phyloP scores from a whole-genome alignment of 92 coral and sea anemone species.

The Phenganax marumi region DNA sequence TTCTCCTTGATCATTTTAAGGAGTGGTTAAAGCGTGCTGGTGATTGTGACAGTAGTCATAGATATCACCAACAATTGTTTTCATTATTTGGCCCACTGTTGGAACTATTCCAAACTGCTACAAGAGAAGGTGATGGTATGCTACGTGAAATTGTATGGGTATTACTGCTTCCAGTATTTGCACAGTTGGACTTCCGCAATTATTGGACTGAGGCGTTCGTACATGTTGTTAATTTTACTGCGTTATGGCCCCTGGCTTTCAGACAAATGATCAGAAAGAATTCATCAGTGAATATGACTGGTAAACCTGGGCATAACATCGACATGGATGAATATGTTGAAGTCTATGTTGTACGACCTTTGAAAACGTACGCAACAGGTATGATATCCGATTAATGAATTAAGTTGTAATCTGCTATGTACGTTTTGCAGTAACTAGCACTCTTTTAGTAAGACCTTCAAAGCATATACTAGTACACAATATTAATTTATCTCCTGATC shows the following conservation, averaged over 20 bases:
- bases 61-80: conserved; percentile 19
- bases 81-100: conserved; percentile 19
- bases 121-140: background rate
- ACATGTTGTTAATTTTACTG: conserved; percentile 8
- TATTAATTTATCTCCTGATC: background rate
- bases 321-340: conserved; percentile 28
- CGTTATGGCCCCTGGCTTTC: conserved; percentile 29
- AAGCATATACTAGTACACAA: no score
- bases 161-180: conserved; percentile 25
- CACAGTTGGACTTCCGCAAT: conserved; percentile 3
- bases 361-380: conserved; percentile 13
- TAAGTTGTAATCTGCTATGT: background rate
- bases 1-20: conserved; percentile 2
- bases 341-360: conserved; percentile 14
- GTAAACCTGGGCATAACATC: conserved; percentile 28
- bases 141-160: conserved; percentile 29
- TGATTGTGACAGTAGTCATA: background rate
- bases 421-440: no score
- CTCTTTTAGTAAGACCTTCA: no score
- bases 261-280: conserved; percentile 16
- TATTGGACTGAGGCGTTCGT: conserved; percentile 36
- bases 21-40: conserved; percentile 5
- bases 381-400: no score
- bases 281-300: conserved; percentile 10
- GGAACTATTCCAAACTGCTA: background rate